Base-by-base conservation (phyloP, 2,113 vertebrate genomes). In the Oncorhynchus keta region DNA sequence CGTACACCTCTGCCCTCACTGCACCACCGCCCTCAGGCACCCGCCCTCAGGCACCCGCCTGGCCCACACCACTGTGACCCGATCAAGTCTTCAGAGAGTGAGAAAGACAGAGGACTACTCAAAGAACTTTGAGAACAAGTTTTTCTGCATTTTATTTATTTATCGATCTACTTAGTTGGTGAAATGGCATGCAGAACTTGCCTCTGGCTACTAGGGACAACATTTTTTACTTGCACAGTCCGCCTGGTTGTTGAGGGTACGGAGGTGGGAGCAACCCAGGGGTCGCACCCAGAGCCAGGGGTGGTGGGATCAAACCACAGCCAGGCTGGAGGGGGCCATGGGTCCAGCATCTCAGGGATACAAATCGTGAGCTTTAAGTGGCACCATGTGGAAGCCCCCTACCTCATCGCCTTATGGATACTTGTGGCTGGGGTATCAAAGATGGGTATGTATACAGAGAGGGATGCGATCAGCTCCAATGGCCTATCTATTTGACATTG, bases 391-490 rank as follows among this genome's bases (percentile, higher is more conserved):
- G 85, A 95, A 87, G 76, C 85, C 0, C 95, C 96, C 0, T 98
- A 95, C 82, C 35, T 95, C 59, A 89, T 97, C 28, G 88, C 84
- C 0, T 73, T 98, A 48, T 99, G 96, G 96, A 87, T 99, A 64
- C 83, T 97, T 1, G 96, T 98, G 89, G 94, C 94, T 75, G 93
- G 93, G 79, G n/a, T 97, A 88, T 91, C 92, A 32, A 99, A 99
- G 90, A 87, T 97, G 77, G 95, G 97, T 99, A 93, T 18, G 93
- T 92, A 82, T 55, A 5, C 30, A 68, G 3, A 45, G 11, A 32
- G 5, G 67, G 18, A 39, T 55, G 51, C 3, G 16, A 55, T 55
- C 51, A 18, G 51, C 49, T 16, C 39, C 24, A 66, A 5, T 22
- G 13, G 24, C n/a, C 4, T 30, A 45, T 45, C 39, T 11, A 45